phyloP scores from a whole-genome alignment of 2,888 invertebrate species.

The Chloromyia formosa region DNA sequence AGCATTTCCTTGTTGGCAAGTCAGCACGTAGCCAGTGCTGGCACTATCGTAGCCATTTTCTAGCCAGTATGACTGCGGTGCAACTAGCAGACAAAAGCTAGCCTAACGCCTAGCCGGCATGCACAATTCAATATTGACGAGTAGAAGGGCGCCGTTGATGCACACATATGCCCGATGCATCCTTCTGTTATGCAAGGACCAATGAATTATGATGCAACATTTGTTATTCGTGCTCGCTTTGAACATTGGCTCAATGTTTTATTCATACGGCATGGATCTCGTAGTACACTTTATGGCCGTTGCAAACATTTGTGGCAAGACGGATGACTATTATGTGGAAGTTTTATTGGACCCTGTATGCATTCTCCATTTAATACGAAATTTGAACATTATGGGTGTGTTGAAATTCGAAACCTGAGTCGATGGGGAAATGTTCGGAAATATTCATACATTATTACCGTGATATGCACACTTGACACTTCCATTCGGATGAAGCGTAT shows the following conservation, averaged over 20 bases:
- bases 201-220: constrained; percentile 30
- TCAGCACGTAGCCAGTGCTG: constrained; percentile 27
- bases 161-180: constrained; percentile 4
- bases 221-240: constrained; percentile 31
- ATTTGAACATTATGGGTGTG: too few relatives aligned
- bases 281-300: constrained; percentile 28
- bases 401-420: too few relatives aligned
- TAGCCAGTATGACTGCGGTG: constrained; percentile 16
- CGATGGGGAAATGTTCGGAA: too few relatives aligned
- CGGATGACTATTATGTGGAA: constrained; percentile 1
- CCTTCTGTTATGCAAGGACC: constrained; percentile 1
- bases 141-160: not conserved
- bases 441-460: too few relatives aligned
- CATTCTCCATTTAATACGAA: not conserved
- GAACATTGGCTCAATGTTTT: constrained; percentile 26
- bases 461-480: too few relatives aligned
- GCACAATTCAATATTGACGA: constrained; percentile 24
- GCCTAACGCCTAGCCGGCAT: not conserved
- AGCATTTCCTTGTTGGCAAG: constrained; percentile 38
- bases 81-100: not conserved
- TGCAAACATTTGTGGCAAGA: constrained; percentile 20
- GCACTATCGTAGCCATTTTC: not conserved
- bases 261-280: constrained; percentile 9
- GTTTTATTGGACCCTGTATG: not conserved
- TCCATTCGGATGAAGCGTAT: too few relatives aligned